These are phyloP conservation scores for Carlito syrichta DNA, from an alignment of 2,113 vertebrate genomes.

Conservation along the genomic window DNA sequence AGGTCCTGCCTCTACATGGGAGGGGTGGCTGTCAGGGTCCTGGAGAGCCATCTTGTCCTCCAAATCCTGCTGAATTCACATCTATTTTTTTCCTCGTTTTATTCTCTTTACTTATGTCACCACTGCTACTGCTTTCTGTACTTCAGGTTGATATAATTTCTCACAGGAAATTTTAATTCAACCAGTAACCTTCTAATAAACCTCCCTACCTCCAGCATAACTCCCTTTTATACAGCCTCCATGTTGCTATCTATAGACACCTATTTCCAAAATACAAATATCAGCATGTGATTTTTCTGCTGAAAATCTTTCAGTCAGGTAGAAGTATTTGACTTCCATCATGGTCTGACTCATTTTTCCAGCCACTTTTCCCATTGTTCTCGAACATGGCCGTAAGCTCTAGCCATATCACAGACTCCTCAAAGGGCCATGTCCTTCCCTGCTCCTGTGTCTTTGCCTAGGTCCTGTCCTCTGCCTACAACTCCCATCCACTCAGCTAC, in stretches of 20 bases:
- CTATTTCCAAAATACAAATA: not conserved
- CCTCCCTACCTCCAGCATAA: not conserved
- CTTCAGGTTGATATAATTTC: not conserved
- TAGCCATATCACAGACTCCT: not conserved
- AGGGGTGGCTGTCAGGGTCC: not conserved
- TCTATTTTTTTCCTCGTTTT: not conserved
- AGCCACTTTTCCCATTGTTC: not conserved
- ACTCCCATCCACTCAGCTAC: fast-evolving
- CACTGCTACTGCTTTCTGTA: not conserved
- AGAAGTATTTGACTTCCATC: not conserved
- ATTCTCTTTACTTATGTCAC: not conserved
- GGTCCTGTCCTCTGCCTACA: not conserved
- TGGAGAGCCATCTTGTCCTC: not conserved
- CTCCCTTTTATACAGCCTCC: not conserved
- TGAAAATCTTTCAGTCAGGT: not conserved
- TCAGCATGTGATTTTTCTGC: not conserved
- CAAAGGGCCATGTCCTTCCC: not conserved
- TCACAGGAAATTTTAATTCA: not conserved
- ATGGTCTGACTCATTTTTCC: not conserved
- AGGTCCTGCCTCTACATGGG: not conserved
- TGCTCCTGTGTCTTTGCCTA: not conserved
- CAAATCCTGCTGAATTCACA: not conserved
- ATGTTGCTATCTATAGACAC: not conserved
- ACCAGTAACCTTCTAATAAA: not conserved
- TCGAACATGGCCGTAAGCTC: not conserved